A percentile compares a stretch with the other conserved stretches of the same genome.
Conservation (phyloP, 2,888 invertebrate genomes). For the Luperina testacea region DNA sequence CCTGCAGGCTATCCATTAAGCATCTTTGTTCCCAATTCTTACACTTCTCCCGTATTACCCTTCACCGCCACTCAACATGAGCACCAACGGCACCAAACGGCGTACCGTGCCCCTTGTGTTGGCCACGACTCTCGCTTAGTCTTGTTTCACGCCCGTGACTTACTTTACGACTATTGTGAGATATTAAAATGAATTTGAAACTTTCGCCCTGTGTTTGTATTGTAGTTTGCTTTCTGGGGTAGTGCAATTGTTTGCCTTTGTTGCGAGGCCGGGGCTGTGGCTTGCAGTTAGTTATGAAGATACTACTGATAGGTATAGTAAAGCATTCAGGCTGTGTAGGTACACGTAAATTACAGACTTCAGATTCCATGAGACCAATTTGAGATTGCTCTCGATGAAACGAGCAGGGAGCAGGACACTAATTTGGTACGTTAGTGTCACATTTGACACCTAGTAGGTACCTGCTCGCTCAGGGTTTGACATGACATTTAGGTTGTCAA, state of each 20-base stretch:
- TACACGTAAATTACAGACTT: conserved; percentile 3
- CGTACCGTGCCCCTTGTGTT: conserved; percentile 64
- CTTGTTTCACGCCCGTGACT: conserved; percentile 82
- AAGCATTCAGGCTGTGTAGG: conserved; percentile 22
- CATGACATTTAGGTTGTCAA: no score
- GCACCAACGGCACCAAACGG: conserved; percentile 51
- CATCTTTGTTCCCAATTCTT: conserved; percentile 42
- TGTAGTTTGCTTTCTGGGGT: conserved; percentile 80
- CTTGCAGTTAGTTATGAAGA: conserved; percentile 38
- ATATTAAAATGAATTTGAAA: conserved; percentile 90
- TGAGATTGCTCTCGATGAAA: conserved; percentile 23
- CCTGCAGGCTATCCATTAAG: conserved; percentile 7
- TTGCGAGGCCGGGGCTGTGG: conserved; percentile 51
- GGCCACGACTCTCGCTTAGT: conserved; percentile 76
- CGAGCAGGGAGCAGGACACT: neutral
- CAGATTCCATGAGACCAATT: conserved; percentile 9
- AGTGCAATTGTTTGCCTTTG: conserved; percentile 68
- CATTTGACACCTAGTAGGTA: neutral
- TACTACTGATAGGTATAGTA: neutral
- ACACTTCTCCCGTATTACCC: conserved; percentile 49
- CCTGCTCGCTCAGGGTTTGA: neutral
- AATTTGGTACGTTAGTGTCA: neutral
- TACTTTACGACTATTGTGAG: conserved; percentile 88
- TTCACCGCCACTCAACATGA: conserved; percentile 50
- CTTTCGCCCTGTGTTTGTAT: conserved; percentile 84